Conservation (phyloP, 1,140 invertebrate genomes). For the Diorhabda sublineata region DNA sequence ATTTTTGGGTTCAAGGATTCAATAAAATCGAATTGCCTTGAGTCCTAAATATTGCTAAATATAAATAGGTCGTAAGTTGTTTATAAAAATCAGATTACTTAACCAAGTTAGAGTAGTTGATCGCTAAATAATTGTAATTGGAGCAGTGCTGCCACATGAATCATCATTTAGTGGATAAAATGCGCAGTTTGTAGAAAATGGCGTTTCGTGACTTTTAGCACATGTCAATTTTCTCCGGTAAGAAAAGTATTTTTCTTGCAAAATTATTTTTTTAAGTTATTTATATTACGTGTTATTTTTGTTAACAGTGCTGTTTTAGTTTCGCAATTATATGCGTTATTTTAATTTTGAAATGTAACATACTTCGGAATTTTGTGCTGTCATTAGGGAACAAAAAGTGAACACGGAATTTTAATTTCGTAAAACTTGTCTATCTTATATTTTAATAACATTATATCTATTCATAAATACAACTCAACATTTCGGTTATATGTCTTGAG, state of each 20-base stretch:
- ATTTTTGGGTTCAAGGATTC: too few relatives aligned
- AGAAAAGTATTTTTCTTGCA: slow-evolving; percentile 22
- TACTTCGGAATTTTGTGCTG: slow-evolving; percentile 13
- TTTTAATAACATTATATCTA: too few relatives aligned
- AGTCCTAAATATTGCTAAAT: too few relatives aligned
- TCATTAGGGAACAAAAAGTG: slow-evolving; percentile 15
- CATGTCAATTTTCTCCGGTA: slow-evolving; percentile 38
- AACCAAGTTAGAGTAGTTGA: too few relatives aligned
- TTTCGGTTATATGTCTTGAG: too few relatives aligned
- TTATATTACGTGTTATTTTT: neutral
- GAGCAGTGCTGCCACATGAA: slow-evolving; percentile 9
- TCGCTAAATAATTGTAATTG: too few relatives aligned
- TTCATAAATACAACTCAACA: too few relatives aligned
- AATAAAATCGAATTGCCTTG: too few relatives aligned
- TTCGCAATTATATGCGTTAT: neutral
- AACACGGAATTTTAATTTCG: neutral
- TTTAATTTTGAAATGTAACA: neutral
- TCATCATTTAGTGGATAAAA: neutral
- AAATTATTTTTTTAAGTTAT: slow-evolving; percentile 10
- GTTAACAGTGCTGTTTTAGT: neutral
- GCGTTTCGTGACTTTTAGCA: slow-evolving; percentile 36
- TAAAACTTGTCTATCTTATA: neutral
- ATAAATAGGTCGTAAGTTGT: too few relatives aligned
- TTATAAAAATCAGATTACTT: too few relatives aligned
- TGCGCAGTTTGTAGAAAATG: slow-evolving; percentile 27